These are phyloP conservation scores for Planiliza haematocheilus DNA, from an alignment of 2,113 vertebrate genomes.

Conservation along the genomic window DNA sequence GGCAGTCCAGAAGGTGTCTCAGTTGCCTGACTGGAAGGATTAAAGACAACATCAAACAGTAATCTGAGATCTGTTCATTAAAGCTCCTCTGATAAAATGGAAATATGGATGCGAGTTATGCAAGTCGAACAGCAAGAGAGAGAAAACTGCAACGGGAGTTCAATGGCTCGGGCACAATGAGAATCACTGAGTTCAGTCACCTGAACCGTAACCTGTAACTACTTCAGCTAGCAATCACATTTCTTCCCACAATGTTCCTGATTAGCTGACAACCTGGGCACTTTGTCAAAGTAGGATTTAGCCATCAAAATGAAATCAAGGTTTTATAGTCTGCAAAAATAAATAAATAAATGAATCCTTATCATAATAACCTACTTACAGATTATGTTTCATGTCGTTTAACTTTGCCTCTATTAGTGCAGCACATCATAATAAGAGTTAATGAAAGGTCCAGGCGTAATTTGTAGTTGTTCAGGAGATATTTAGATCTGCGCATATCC, in stretches of 20 bases:
- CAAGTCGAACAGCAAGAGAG: constrained; percentile 32
- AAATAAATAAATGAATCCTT: too few relatives aligned
- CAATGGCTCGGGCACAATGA: constrained; percentile 19
- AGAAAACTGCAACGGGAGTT: constrained; percentile 20
- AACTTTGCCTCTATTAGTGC: not conserved
- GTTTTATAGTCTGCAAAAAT: not conserved
- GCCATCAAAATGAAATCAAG: not conserved
- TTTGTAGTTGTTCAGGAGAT: too few relatives aligned
- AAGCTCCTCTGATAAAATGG: constrained; percentile 62
- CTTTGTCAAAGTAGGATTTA: not conserved
- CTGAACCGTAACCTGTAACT: constrained; percentile 3
- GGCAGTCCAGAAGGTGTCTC: constrained; percentile 61
- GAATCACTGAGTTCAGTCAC: constrained; percentile 9
- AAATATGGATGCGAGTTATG: constrained; percentile 57
- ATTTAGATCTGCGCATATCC: too few relatives aligned
- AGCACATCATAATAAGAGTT: not conserved
- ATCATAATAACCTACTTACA: not conserved
- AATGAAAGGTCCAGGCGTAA: not conserved
- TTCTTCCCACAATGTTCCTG: not conserved
- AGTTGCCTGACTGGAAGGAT: constrained; percentile 63
- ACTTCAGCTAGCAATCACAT: not conserved
- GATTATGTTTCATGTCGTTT: not conserved
- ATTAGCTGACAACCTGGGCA: constrained; percentile 2
- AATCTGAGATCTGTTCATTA: constrained; percentile 70
- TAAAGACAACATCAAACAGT: constrained; percentile 57